Evolutionary conservation across 2,113 vertebrate genomes (phyloP).

Genomic region (Alethe castanea): DNA sequence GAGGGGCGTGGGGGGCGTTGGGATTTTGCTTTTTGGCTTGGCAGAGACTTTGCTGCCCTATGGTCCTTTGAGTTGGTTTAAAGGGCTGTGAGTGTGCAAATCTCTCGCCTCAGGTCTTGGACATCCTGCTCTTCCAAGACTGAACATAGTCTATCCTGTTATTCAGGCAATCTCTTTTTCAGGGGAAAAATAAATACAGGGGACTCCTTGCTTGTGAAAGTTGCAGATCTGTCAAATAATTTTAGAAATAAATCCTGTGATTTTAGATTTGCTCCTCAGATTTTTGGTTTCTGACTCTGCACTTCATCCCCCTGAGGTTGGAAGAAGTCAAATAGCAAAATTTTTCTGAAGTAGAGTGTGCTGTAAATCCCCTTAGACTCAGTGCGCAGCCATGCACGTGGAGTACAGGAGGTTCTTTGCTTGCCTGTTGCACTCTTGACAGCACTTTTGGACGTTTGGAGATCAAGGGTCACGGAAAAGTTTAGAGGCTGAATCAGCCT

Average conservation of each 20-base stretch:
- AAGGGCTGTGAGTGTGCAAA: not conserved
- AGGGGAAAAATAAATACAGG: not conserved
- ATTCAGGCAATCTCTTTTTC: not conserved
- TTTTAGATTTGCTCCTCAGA: not conserved
- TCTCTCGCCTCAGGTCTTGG: not conserved
- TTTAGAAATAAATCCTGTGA: not conserved
- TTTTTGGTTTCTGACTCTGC: not conserved
- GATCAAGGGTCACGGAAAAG: fast-evolving
- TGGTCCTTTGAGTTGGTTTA: fast-evolving
- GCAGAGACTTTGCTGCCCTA: not conserved
- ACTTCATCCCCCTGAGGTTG: not conserved
- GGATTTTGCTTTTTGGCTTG: fast-evolving
- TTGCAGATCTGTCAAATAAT: not conserved
- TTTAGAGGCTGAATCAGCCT: not conserved
- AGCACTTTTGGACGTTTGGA: fast-evolving
- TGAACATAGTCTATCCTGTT: fast-evolving
- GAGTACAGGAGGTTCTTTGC: not conserved
- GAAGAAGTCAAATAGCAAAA: not conserved
- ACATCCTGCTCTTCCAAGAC: not conserved
- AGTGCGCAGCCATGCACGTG: fast-evolving
- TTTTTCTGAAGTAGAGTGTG: not conserved
- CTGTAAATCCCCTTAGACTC: not conserved
- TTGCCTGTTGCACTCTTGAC: not conserved
- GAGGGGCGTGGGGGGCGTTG: too few relatives aligned
- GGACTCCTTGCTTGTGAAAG: not conserved